Evolutionary conservation across 2,888 invertebrate species (phyloP), one percentile per base, ranked within the genome.

Genomic region (Caenorhabditis zanzibari): DNA sequence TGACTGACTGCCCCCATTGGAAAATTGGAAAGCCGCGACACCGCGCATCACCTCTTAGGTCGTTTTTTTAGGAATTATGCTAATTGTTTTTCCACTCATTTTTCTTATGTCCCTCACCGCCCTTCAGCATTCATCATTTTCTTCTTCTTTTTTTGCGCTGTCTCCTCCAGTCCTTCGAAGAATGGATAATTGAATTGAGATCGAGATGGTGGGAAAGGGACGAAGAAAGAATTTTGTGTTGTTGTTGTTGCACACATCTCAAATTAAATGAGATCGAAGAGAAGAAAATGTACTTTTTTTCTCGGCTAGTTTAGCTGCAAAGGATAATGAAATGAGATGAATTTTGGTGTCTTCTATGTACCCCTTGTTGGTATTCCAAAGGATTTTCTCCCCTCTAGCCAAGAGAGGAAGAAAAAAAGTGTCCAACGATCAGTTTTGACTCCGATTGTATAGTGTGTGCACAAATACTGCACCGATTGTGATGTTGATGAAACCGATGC

Each of bases 161-260:
- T 54, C 26, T 54, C 3, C 26, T 54, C 54, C 26, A 26, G 14
- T 54, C 24, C 58, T 24, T 22, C 35, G 24, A 66, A 56, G 64
- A 64, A 74, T 74, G 64, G 66, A 56, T 75, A 75, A 75, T 75
- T 68, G 68, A 75, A 75, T 75, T 47, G 19, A 59, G 61, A 61
- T 61, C 52, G 52, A 22, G 66, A 32, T 72, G 59, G 58, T 56
- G 58, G 35, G 69, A 71, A 58, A 58, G 44, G 19, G 47, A 63
- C n/a, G 32, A 61, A 22, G 16, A 24, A 16, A 19, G 19, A 41
- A 44, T 10, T 41, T 54, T 9, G 38, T 58, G 58, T 61, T 63
- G 63, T 19, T 63, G 63, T 19, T 26, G 58, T n/a, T 19, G 47
- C 66, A 64, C 47, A 47, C 47, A 47, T 49, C 66, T 75, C 32